These are phyloP conservation scores for Cacatua alba DNA, from an alignment of 2,113 vertebrate genomes.

Conservation along the genomic window DNA sequence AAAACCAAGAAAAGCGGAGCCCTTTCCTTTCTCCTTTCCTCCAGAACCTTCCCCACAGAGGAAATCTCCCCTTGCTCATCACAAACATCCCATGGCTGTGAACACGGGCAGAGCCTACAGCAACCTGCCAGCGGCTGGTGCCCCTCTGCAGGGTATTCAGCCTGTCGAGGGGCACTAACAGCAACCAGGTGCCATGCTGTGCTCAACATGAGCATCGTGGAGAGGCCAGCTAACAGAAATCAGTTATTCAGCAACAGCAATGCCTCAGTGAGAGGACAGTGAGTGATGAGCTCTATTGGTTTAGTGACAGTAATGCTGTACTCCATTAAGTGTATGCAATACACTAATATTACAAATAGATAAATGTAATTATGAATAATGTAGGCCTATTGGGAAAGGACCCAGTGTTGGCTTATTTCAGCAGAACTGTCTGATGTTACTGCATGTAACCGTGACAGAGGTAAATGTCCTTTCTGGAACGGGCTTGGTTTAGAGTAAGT, in stretches of 20 bases:
- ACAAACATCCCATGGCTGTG: fast-evolving
- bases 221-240: not conserved
- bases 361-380: not conserved
- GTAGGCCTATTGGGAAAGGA: not conserved
- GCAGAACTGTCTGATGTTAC: not conserved
- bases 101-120: not conserved
- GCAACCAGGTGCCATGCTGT: not conserved
- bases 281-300: not conserved
- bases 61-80: not conserved
- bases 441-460: not conserved
- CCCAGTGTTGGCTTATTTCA: not conserved
- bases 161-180: not conserved
- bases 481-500: not conserved
- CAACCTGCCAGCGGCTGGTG: fast-evolving
- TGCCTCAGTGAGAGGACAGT: not conserved
- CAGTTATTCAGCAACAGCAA: not conserved
- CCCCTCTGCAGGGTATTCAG: not conserved
- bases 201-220: fast-evolving
- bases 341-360: not conserved
- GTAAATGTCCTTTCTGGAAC: not conserved
- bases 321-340: not conserved
- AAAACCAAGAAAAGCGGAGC: not conserved
- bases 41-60: not conserved
- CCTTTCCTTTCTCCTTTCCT: not conserved
- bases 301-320: not conserved